Percentiles rank a stretch among this genome's conserved stretches.
Conservation (phyloP, 2,797 vertebrate species). For the Lagorchestes hirsutus region DNA sequence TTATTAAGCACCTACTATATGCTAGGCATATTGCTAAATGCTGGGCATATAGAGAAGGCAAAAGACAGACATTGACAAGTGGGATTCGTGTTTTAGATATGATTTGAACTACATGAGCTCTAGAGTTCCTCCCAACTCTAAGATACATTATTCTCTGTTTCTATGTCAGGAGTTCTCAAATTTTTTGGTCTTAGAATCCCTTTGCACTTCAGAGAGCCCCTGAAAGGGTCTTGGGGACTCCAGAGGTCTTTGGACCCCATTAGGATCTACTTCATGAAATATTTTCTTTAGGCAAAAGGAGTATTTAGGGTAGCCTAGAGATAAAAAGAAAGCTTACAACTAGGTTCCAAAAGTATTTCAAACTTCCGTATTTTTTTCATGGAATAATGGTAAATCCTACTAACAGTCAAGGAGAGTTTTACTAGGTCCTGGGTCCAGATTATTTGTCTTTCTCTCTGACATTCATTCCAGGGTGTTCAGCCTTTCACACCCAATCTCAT, state of each 20-base stretch:
- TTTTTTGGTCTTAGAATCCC: not conserved
- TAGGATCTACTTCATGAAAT: not conserved
- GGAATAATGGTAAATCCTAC: not conserved
- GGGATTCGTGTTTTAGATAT: not conserved
- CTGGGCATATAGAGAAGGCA: not conserved
- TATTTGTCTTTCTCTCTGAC: not conserved
- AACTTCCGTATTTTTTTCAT: slow-evolving; percentile 1
- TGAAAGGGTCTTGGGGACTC: not conserved
- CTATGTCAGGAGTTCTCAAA: not conserved
- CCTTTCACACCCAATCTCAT: not conserved
- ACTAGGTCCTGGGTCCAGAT: not conserved
- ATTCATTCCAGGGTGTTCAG: not conserved
- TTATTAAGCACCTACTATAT: not conserved
- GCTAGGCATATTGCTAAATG: not conserved
- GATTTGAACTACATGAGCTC: not conserved
- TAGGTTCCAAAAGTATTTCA: not conserved
- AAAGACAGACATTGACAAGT: not conserved
- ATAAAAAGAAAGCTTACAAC: not conserved
- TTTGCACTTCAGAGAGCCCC: not conserved
- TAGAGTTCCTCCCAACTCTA: not conserved
- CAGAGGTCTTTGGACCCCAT: not conserved
- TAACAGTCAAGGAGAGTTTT: not conserved
- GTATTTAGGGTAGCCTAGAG: not conserved
- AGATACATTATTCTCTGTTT: not conserved
- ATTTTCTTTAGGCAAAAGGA: not conserved